A percentile compares a stretch with the other conserved stretches of the same genome.
phyloP scores from a whole-genome alignment of 1,140 invertebrate species.

The Drosophila tsacasi region DNA sequence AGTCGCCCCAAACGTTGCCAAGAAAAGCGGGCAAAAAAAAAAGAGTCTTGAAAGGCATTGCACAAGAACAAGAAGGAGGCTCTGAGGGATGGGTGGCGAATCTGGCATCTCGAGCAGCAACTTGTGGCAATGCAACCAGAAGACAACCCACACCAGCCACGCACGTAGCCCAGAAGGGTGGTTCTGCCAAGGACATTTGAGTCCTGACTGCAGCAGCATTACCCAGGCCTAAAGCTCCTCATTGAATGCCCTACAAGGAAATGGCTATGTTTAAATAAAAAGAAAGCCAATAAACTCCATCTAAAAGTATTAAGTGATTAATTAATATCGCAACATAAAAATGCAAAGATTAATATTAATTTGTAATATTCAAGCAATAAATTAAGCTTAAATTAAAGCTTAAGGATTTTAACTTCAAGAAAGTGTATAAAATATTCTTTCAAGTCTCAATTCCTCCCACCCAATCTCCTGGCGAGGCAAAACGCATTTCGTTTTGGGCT shows the following conservation, averaged over 20 bases:
- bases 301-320: background rate
- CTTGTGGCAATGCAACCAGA: slow-evolving; percentile 73
- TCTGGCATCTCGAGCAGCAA: slow-evolving; percentile 42
- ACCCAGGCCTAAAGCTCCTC: background rate
- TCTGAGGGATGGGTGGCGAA: slow-evolving; percentile 2
- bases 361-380: background rate
- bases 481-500: slow-evolving; percentile 65
- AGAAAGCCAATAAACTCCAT: background rate
- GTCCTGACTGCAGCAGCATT: slow-evolving; percentile 37
- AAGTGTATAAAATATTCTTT: slow-evolving; percentile 5
- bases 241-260: slow-evolving; percentile 3
- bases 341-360: background rate
- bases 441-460: background rate
- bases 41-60: slow-evolving; percentile 65
- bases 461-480: slow-evolving; percentile 13
- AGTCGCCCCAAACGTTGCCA: slow-evolving; percentile 52
- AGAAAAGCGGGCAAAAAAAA: slow-evolving; percentile 56
- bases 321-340: background rate
- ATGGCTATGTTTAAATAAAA: background rate
- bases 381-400: background rate
- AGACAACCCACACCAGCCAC: slow-evolving; percentile 63
- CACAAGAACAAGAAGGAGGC: slow-evolving; percentile 54
- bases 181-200: slow-evolving; percentile 54
- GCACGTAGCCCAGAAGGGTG: slow-evolving; percentile 40
- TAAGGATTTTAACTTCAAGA: background rate